Evolutionary conservation across 2,888 invertebrate genomes (phyloP), one percentile per base, ranked within the genome.

Genomic region (Ormyrus thymus): DNA sequence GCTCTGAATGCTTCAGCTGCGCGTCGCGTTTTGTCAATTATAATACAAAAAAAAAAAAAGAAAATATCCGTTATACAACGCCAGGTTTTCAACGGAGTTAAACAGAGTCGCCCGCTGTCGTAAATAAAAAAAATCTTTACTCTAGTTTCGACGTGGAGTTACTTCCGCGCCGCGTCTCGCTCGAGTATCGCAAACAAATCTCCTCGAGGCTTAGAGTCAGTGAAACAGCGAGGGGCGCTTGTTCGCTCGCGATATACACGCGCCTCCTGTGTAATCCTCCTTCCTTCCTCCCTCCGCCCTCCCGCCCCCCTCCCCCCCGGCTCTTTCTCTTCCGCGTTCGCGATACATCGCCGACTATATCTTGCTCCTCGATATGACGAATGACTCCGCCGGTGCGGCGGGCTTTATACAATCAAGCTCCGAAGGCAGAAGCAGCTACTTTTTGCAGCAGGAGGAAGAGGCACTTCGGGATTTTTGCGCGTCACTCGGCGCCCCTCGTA

Each of bases 301-400:
- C 29, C 29, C 29, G 29, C 29, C 29, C 29, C 1, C 43, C 58
- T 56, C 13, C 62, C 10, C 10, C 10, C 7, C 53, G 29, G 4
- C 43, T 45, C 64, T 53, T n/a, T 43, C 53, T 53, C 29, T n/a
- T 29, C 64, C 46, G 15, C 64, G 15, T 1, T 55, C 9, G 9
- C 64, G 65, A 65, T 65, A 65, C 48, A 56, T 56, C 62, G 55
- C 29, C 6, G 43, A 13, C 55, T 45, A 53, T 55, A 13, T 53
- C 68, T 68, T 45, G 10, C 7, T 53, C 8, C 48, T 11, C 72
- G 11, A 55, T 64, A 72, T 72, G 72, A 72, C 64, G 72, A 72
- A 72, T 64, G 62, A 72, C 15, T 64, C 62, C 7, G n/a, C 11
- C 7, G 50, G 6, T 10, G 62, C 29, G 29, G 29, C 68, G 9